Evolutionary conservation across 1,140 invertebrate species (phyloP), one percentile per base, ranked within the genome.

Genomic region (Heterodera schachtii): DNA sequence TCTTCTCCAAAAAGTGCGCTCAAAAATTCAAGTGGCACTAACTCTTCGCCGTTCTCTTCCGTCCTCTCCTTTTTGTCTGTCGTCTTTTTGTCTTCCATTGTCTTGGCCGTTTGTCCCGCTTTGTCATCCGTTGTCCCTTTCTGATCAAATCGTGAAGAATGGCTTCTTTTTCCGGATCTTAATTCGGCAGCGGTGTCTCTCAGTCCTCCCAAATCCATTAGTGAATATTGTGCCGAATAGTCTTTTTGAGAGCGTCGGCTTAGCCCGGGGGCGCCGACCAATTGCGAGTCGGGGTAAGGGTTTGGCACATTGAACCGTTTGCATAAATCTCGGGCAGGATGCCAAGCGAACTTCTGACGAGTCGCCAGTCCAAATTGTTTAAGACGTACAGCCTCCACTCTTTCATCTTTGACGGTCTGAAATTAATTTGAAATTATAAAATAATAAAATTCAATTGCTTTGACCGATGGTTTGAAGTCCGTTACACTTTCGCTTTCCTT

Each of bases 301-400:
- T 97, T 94, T 0, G 95, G 94, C 11, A 99, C 93, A 90, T 99
- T 98, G 88, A 98, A 98, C 66, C 96, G 91, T 88, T 95, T 95
- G 88, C 95, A 98, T 0, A 99, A 91, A 19, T 97, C 87, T 76
- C 93, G 92, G 76, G 93, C 93, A 2, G 97, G 97, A 85, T 94
- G 93, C 97, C 97, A 99, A 79, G 93, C 92, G 8, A 88, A 90
- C 41, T 90, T 91, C 73, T 94, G 91, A 46, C 93, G 90, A 0
- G 95, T 97, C 78, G 95, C 90, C 83, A 93, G 92, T 0, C 95
- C 95, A 91, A 94, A 96, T 91, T 94, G 93, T 85, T 95, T 95
- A 89, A 93, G 92, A 84, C 93, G 92, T 0, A 94, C 95, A 7
- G 95, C 95, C 73, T 92, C 90, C 46, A 90, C 70, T 67, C 73